Evolutionary conservation across 2,888 invertebrate species (phyloP), one percentile per base, ranked within the genome.

Genomic region (Lasioglossum malachurum): DNA sequence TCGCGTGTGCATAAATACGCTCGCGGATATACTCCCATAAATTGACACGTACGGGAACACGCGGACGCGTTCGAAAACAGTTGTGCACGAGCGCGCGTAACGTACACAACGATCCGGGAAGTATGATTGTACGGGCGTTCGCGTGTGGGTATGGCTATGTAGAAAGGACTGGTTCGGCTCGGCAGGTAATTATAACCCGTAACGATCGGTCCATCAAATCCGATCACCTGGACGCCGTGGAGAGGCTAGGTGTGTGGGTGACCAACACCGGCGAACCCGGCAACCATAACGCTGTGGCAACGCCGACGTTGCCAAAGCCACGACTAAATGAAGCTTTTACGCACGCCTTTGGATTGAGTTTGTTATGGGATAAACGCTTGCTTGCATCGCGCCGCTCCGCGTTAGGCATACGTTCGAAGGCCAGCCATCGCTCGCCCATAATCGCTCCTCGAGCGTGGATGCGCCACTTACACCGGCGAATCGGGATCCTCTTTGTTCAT

Each of bases 191-290:
- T 95, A 95, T 94, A 94, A 94, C 91, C 93, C 90, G 90, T 91
- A 93, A 93, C 94, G 94, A 93, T 94, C 94, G 92, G 93, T 94
- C 93, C 94, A 94, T 94, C 94, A 94, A 93, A 94, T 92, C 90
- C 92, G 92, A 94, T 93, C 92, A 91, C 87, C 89, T 84, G 90
- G 87, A 88, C 80, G 85, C 53, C 53, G 53, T 38, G 83, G 73
- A 79, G 84, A 85, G 78, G 71, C 74, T 64, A 57, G 75, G 69
- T 19, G 85, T 87, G 82, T 76, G 23, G 72, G 80, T 72, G 71
- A 75, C 84, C 35, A 82, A 77, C 79, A 86, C 83, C 31, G n/a
- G 49, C 49, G n/a, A 31, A 46, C 72, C 38, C 2, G 75, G 49
- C 79, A 74, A 82, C 83, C 85, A 86, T 86, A 82, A 85, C 83